Base-by-base conservation (phyloP, 2,113 vertebrate genomes). In the Pteronura brasiliensis region DNA sequence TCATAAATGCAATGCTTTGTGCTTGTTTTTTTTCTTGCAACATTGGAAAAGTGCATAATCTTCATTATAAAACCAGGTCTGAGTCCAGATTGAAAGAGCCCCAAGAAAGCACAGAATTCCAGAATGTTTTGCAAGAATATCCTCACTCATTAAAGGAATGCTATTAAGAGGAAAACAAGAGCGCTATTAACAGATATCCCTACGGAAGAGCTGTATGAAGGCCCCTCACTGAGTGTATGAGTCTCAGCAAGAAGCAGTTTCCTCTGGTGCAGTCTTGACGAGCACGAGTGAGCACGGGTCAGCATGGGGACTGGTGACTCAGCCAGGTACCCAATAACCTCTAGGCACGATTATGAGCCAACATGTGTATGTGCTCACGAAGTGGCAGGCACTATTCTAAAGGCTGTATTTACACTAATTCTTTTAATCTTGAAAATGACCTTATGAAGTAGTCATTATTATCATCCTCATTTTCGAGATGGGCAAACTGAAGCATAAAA, bases 121-220 rank as follows among this genome's bases (percentile, higher is more conserved):
- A 94, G 77, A 77, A 79, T 81, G 81, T 98, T 97, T 97, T 97
- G 89, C 87, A 97, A 98, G 96, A 97, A 96, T 84, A 87, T 96
- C 72, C 47, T 97, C 44, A 74, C 87, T 97, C 95, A 93, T 72
- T 97, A 92, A 97, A 90, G 84, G 52, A 91, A 91, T 95, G 86
- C 47, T 95, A 77, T 20, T 88, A 81, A 87, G 79, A 95, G 82
- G 65, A 77, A 98, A 97, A 96, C 86, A 97, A 98, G 84, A 92
- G 31, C 61, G 71, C 83, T 93, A 27, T 95, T 88, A 93, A 55
- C 91, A 97, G 59, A 79, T 86, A 76, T 86, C 94, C n/a, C 89
- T 81, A 71, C 36, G 71, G 23, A 86, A 74, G 72, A 72, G 27
- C 31, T 86, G 47, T 76, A 27, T 9, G 44, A 89, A 87, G 69